Base-by-base conservation (phyloP, 37 sponge, comb jelly and placozoan genomes). In the Chondrilla cf. caribensis region DNA sequence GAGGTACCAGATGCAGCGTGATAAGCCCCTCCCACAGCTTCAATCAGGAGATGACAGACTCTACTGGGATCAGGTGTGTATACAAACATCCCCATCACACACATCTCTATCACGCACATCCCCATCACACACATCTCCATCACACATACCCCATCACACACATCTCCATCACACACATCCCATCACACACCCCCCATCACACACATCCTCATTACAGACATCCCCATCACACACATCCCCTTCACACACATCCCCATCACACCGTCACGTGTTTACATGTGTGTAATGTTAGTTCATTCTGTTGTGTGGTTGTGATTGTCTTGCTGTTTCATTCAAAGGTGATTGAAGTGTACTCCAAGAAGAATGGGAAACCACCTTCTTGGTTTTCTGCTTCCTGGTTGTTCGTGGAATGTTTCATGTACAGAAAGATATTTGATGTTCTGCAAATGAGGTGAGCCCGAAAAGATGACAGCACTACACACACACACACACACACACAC, bases 371-470 rank as follows among this genome's bases (percentile, higher is more conserved):
- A 17, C 80, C 84, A 4, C 95, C 93, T 17, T 58, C 78, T 25
- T 97, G 99, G 99, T 96, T 89, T 73, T 32, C 76, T 2, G 89
- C 90, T 31, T 92, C 99, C 2, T 99, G 99, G 99, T 87, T 99
- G 42, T 94, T 88, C 77, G 87, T 93, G 0, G 99, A 99, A 84
- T 99, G 99, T 60, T 99, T 82, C 89, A 90, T 99, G 97, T 99
- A 99, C 86, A 62, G 99, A 36, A 90, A 84, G 71, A 87, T 96
- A 32, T 58, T 51, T 2, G 92, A 93, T 24, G 66, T 87, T 29
- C 28, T 89, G 19, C 38, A 79, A 42, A 85, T 57, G 2, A 87
- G 92, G 92, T 82, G 29, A 78, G 77, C 60, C 11, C 51, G 6
- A 14, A 14, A 47, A 47, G 51, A n/a, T n/a, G n/a, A n/a, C n/a